Conservation (phyloP, 2,888 invertebrate genomes). For the Oligia fasciuncula region DNA sequence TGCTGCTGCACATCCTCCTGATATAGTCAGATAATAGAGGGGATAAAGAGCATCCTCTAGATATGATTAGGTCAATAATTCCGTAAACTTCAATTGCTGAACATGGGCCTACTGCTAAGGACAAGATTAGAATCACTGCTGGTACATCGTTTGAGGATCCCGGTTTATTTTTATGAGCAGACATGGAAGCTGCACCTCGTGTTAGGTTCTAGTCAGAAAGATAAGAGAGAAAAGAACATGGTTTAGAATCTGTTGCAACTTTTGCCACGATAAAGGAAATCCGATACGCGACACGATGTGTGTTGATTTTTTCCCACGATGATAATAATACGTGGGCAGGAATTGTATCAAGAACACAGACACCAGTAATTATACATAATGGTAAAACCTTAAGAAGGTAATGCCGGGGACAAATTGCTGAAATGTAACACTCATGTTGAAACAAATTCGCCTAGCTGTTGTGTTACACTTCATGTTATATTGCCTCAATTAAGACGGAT, state of each 20-base stretch:
- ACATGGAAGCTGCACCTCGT: neutral
- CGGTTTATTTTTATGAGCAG: conserved; percentile 2
- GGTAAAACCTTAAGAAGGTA: neutral
- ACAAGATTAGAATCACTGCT: neutral
- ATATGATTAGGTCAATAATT: neutral
- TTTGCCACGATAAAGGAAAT: neutral
- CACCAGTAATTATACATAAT: neutral
- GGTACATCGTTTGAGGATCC: neutral
- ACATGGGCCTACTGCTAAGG: neutral
- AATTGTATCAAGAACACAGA: neutral
- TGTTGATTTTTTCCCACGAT: conserved; percentile 8
- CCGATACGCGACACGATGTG: neutral
- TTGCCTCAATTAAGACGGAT: too few species aligned
- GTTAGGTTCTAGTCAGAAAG: neutral
- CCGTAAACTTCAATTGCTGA: neutral
- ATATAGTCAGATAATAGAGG: neutral
- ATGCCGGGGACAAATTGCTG: neutral
- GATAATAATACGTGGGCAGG: neutral
- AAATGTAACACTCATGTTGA: neutral
- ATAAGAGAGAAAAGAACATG: conserved; percentile 11
- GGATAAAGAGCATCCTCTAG: neutral
- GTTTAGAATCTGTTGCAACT: neutral
- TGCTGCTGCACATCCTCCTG: conserved; percentile 5
- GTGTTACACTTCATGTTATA: neutral
- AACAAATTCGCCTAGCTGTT: neutral